Evolutionary conservation across 2,797 vertebrate genomes (phyloP).

Genomic region (Simalia tracyae): DNA sequence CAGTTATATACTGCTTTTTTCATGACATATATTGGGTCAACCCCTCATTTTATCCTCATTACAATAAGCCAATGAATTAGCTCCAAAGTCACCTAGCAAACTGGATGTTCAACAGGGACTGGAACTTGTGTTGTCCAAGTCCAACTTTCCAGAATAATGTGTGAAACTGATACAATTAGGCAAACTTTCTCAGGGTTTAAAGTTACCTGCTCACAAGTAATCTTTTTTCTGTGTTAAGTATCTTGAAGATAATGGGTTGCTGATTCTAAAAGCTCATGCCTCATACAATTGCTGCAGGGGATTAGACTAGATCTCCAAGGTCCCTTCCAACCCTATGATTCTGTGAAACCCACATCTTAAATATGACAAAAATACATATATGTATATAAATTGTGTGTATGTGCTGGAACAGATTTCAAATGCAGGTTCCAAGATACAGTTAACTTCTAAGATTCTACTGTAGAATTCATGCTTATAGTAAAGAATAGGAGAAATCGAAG

Average conservation of each 20-base stretch:
- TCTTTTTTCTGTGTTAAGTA: neutral
- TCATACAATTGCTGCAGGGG: neutral
- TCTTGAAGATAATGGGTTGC: neutral
- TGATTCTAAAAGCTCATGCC: neutral
- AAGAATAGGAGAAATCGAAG: neutral
- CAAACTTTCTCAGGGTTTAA: neutral
- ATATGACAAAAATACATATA: neutral
- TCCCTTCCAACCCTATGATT: neutral
- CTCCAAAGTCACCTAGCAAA: too few species aligned
- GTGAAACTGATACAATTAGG: neutral
- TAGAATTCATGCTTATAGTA: neutral
- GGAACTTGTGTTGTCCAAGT: too few species aligned
- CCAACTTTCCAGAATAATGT: neutral
- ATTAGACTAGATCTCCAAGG: neutral
- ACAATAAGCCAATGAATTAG: too few species aligned
- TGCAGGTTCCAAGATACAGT: neutral
- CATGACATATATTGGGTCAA: too few species aligned
- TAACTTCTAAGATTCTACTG: neutral
- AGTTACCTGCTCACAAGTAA: neutral
- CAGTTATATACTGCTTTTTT: too few species aligned
- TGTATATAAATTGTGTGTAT: neutral
- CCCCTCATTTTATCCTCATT: too few species aligned
- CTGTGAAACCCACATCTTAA: neutral
- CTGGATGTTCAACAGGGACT: too few species aligned
- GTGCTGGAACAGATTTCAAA: neutral